Base-by-base conservation (phyloP, 1,140 invertebrate species). In the Drosophila nikananu region DNA sequence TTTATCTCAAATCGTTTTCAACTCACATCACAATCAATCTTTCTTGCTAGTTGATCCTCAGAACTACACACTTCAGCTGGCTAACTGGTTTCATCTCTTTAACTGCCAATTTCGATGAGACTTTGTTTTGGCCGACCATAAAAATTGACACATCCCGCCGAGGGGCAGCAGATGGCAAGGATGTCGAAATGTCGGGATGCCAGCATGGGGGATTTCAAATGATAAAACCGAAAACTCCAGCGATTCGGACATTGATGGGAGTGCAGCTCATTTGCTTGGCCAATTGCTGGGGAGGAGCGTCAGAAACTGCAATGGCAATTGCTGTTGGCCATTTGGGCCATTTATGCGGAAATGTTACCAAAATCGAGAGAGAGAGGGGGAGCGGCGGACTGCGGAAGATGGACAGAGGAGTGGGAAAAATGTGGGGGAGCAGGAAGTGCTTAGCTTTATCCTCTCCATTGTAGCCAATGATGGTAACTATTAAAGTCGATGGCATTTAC, bases 281-380 rank as follows among this genome's bases (percentile, higher is more conserved):
- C 84, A 84, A 87, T 89, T 83, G 83, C 52, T 58, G 48, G 81
- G 84, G 84, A 64, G 84, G 84, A 73, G 72, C 54, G 42, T 52
- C 60, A 21, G 48, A 44, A 67, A 42, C 60, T 52, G 66, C 64
- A 55, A 64, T 84, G 49, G 48, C 57, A 80, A 83, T 83, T 55
- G 63, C 64, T 76, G 71, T 57, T 75, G 72, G 59, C 77, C 42
- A 81, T 80, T 68, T 41, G 64, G 48, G 49, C 81, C 60, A 83
- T 83, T 83, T 63, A 51, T 59, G 59, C 65, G 48, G 49, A 86
- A 80, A 84, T 73, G 67, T 73, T 84, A 52, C 67, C 60, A 89
- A 66, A 76, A 61, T 30, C 48, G 41, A 49, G 19, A 42, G 42
- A 49, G 37, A 23, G 15, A 42, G 25, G 39, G 42, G 32, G 41